Evolutionary conservation across 1,140 invertebrate genomes (phyloP).

Genomic region (Drosophila bocki): DNA sequence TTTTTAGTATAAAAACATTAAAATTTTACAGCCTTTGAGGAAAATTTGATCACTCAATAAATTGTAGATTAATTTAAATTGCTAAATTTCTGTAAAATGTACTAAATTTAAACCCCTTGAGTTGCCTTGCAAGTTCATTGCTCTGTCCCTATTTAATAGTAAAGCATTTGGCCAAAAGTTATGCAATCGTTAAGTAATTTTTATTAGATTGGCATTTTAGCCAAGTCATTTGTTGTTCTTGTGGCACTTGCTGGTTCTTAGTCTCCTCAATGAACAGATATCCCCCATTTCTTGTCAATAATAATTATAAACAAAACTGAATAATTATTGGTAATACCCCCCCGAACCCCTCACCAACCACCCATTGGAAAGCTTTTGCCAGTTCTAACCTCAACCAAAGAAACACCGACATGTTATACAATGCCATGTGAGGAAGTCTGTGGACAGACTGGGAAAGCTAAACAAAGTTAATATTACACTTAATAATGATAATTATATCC

Average conservation of each 20-base stretch:
- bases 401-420: slow-evolving; percentile 56
- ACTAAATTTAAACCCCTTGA: neutral
- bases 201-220: slow-evolving; percentile 35
- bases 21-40: neutral
- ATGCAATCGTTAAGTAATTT: slow-evolving; percentile 76
- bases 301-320: slow-evolving; percentile 43
- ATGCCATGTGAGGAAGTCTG: slow-evolving; percentile 8
- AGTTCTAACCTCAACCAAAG: slow-evolving; percentile 70
- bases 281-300: slow-evolving; percentile 10
- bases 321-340: slow-evolving; percentile 25
- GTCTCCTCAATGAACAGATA: neutral
- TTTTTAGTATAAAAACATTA: neutral
- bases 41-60: neutral
- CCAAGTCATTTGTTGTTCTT: slow-evolving; percentile 34
- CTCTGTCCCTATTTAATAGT: slow-evolving; percentile 19
- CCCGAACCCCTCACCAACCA: neutral
- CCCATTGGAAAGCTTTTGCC: slow-evolving; percentile 62
- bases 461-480: neutral
- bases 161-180: slow-evolving; percentile 56
- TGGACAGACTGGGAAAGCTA: neutral
- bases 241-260: neutral
- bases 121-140: slow-evolving; percentile 23
- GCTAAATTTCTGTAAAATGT: neutral
- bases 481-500: neutral
- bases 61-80: neutral